These are phyloP conservation scores for Anagyrus pseudococci DNA, from an alignment of 2,888 invertebrate genomes.

Conservation along the genomic window DNA sequence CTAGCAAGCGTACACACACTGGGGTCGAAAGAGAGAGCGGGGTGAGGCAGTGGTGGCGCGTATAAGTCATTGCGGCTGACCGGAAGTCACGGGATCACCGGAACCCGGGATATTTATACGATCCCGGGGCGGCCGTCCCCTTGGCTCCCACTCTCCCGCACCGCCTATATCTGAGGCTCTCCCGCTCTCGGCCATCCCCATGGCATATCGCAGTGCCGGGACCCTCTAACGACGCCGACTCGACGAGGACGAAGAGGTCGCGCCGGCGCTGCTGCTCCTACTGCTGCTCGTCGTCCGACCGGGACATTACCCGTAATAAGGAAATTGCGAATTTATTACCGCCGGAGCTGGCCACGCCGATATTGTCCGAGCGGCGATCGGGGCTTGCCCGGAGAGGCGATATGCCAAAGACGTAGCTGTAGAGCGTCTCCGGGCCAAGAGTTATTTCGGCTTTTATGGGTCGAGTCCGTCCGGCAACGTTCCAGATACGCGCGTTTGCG, in stretches of 20 bases:
- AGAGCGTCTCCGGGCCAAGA: conserved; percentile 48
- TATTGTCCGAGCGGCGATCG: not conserved
- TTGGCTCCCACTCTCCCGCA: conserved; percentile 3
- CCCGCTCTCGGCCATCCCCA: too few relatives aligned
- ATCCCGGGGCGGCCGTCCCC: conserved; percentile 44
- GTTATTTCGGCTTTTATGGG: conserved; percentile 61
- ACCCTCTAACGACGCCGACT: conserved; percentile 3
- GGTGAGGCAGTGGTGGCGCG: conserved; percentile 23
- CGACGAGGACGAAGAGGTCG: conserved; percentile 13
- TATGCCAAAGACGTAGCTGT: conserved; percentile 29
- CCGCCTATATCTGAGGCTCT: conserved; percentile 7
- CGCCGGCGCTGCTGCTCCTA: too few relatives aligned
- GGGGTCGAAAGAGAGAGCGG: too few relatives aligned
- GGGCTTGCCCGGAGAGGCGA: not conserved
- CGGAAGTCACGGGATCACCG: conserved; percentile 63
- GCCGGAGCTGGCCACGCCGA: conserved; percentile 17
- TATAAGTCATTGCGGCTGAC: conserved; percentile 62
- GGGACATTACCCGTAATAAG: conserved; percentile 63
- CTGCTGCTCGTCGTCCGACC: conserved; percentile 51
- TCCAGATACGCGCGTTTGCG: conserved; percentile 45
- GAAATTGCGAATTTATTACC: conserved; percentile 63
- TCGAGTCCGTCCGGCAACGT: conserved; percentile 55
- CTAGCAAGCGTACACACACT: conserved; percentile 2
- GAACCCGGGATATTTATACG: conserved; percentile 62
- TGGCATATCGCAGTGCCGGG: too few relatives aligned